Evolutionary conservation across 2,113 vertebrate species (phyloP).

Genomic region (Phoxinus phoxinus): DNA sequence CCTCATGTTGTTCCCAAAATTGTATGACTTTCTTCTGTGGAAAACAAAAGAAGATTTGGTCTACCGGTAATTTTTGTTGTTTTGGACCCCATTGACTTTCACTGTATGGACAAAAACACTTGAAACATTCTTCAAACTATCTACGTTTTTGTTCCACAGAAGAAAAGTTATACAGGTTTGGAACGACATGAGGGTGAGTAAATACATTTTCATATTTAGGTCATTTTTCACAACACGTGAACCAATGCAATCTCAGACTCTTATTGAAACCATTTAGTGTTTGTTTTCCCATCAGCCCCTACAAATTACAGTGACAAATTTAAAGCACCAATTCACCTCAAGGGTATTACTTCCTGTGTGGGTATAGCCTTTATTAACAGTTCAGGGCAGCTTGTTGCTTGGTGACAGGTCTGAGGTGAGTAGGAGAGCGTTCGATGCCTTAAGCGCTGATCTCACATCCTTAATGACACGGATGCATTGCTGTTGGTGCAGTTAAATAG

Average conservation of each 20-base stretch:
- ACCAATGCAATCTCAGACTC: neutral
- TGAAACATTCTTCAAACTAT: too few relatives aligned
- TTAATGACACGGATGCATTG: conserved; percentile 3
- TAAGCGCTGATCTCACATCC: neutral
- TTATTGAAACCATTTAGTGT: conserved; percentile 2
- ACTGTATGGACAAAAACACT: neutral
- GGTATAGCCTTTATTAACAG: neutral
- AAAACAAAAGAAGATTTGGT: neutral
- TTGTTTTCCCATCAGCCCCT: conserved; percentile 3
- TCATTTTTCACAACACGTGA: neutral
- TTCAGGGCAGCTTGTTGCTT: conserved; percentile 16
- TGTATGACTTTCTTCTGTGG: neutral
- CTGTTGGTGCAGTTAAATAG: neutral
- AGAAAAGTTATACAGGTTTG: neutral
- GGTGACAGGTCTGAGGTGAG: conserved; percentile 7
- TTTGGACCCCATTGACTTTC: neutral
- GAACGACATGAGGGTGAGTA: neutral
- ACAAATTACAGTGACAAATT: conserved; percentile 3
- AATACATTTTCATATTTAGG: neutral
- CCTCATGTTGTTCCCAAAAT: neutral
- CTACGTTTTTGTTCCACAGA: too few relatives aligned
- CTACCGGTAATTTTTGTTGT: neutral
- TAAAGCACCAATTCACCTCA: neutral
- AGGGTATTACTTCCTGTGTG: conserved; percentile 1
- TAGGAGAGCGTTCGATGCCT: neutral